Conservation (phyloP, 2,113 vertebrate genomes). For the Plecturocebus donacophilus region DNA sequence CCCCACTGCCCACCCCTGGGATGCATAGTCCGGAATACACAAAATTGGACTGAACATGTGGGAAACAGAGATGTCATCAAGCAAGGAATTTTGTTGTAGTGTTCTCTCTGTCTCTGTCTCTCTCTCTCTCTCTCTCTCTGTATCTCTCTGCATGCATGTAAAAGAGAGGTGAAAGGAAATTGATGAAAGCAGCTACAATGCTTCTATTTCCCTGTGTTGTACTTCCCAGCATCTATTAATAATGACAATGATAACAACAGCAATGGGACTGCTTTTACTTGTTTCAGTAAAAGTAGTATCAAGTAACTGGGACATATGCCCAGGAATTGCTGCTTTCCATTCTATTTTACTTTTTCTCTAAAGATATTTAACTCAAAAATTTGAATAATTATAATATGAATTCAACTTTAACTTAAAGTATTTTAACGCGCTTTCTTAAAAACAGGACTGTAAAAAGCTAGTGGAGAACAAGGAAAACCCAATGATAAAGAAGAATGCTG, state of each 20-base stretch:
- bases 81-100: background rate
- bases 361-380: background rate
- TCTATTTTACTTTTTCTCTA: background rate
- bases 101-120: background rate
- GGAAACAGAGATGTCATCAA: background rate
- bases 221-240: background rate
- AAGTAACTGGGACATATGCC: background rate
- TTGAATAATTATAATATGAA: background rate
- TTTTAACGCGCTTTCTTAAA: constrained; percentile 65
- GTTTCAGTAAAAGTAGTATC: background rate
- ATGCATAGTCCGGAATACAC: background rate
- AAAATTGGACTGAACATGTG: background rate
- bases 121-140: background rate
- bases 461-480: constrained; percentile 9
- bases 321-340: background rate
- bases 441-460: constrained; percentile 79
- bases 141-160: background rate
- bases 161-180: background rate
- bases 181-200: too few species aligned
- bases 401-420: background rate
- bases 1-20: too few species aligned
- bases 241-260: background rate
- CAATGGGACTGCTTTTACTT: background rate
- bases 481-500: background rate
- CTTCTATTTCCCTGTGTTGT: background rate